Evolutionary conservation across 2,113 vertebrate genomes (phyloP).

Genomic region (Coracopsis vasa): DNA sequence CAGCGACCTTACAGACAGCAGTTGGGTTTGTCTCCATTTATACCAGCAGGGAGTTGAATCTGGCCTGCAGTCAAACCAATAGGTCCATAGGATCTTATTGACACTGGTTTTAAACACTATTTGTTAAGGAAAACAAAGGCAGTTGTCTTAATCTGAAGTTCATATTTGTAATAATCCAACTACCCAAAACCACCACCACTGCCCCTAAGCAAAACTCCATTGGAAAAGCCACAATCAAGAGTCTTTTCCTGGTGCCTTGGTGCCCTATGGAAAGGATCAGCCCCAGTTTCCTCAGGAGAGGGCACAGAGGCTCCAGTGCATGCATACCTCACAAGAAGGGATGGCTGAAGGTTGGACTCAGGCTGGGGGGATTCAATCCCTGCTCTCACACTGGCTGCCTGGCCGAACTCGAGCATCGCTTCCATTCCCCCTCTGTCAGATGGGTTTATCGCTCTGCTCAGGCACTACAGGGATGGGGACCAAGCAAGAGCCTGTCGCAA

Average conservation of each 20-base stretch:
- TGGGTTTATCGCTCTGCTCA: not conserved
- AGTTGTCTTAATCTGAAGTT: not conserved
- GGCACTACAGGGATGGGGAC: not conserved
- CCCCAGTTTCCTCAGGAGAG: not conserved
- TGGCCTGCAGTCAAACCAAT: not conserved
- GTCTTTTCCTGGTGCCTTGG: not conserved
- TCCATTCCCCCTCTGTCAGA: not conserved
- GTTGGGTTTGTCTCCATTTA: not conserved
- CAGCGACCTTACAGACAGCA: not conserved
- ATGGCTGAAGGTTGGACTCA: not conserved
- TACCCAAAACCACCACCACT: not conserved
- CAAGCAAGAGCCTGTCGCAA: not conserved
- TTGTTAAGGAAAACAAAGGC: conserved; percentile 6
- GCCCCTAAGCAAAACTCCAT: not conserved
- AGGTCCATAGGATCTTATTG: not conserved
- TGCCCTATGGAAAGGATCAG: not conserved
- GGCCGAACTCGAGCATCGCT: accelerated
- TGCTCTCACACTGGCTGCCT: not conserved
- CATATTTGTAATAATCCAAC: not conserved
- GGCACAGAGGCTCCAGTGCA: not conserved
- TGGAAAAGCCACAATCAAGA: not conserved
- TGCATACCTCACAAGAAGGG: not conserved
- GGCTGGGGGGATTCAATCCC: not conserved
- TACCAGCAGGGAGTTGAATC: not conserved
- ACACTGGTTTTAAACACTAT: not conserved